Evolutionary conservation across 1,140 invertebrate genomes (phyloP), one percentile per base, ranked within the genome.

Genomic region (Psilanteris sp.): DNA sequence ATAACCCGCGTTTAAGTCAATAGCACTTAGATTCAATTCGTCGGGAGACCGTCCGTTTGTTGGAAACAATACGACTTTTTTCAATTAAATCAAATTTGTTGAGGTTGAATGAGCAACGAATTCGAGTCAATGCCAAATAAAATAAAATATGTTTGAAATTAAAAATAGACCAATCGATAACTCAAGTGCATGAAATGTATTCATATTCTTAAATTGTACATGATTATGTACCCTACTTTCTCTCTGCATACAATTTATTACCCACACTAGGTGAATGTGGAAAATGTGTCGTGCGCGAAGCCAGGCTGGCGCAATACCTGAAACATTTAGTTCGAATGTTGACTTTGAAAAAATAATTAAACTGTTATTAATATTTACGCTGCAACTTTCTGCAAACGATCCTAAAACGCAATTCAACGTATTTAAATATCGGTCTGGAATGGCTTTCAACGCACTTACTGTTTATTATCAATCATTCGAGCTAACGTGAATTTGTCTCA

Each of bases 181-280:
- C 34, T 52, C 11, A 34, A 66, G 37, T 34, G 29, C 46, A 36
- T 20, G 14, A 66, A 52, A 52, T 54, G 61, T 36, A 22, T 37
- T 52, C 48, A 37, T 50, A 44, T 54, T 52, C 46, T 52, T 66
- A 54, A 67, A 67, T 68, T 41, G 44, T 59, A 44, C 20, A n/a
- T 15, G 43, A 68, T 57, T 57, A 68, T 50, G 64, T 68, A 68
- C n/a, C 64, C 64, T 68, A 68, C 64, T 68, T 68, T 68, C 62
- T 54, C 41, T 50, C 34, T 27, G 43, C 52, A 24, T 68, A 57
- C 43, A 50, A 59, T 50, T 55, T 67, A 34, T 57, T 55, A 39
- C 29, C 24, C 29, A 26, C 34, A 16, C 62, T 26, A 48, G 10
- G 46, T 29, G 22, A 20, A 57, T 7, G 64, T 32, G 36, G 32